Percentiles rank a stretch among this genome's conserved stretches.
Conservation (phyloP, 1,140 invertebrate species). For the Drosophila ambigua region DNA sequence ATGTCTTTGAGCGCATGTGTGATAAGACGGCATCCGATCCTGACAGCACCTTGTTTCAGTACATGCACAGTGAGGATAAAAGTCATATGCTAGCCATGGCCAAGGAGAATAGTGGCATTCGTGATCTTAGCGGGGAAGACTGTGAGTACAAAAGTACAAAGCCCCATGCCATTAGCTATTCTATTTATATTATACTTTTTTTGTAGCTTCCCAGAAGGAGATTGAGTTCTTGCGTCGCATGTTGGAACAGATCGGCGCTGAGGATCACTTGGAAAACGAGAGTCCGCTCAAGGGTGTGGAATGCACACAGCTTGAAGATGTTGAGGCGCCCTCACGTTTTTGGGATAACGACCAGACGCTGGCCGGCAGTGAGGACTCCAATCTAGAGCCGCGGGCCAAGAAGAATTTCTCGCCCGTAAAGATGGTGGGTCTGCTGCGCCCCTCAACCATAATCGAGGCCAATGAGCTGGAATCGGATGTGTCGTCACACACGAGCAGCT, state of each 20-base stretch:
- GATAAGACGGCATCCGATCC: constrained; percentile 79
- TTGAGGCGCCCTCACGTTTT: constrained; percentile 73
- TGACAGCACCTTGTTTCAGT: constrained; percentile 74
- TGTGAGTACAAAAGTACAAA: too few species aligned
- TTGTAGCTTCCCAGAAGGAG: constrained; percentile 39
- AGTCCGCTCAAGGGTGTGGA: constrained; percentile 66
- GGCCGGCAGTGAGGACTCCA: constrained; percentile 5
- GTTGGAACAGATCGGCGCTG: constrained; percentile 40
- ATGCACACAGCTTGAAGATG: constrained; percentile 74
- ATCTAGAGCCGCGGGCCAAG: constrained; percentile 7
- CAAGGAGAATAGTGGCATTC: constrained; percentile 50
- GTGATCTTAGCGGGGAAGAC: constrained; percentile 16
- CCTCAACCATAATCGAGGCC: constrained; percentile 78
- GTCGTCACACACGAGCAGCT: constrained; percentile 54
- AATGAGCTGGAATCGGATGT: constrained; percentile 55
- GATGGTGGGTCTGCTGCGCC: constrained; percentile 76
- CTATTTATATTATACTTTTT: too few species aligned
- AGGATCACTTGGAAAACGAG: constrained; percentile 54
- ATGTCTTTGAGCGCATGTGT: constrained; percentile 73
- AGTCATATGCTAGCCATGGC: constrained; percentile 56
- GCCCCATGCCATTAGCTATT: too few species aligned
- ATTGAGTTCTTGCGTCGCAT: constrained; percentile 57
- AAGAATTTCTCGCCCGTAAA: constrained; percentile 64
- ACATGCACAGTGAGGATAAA: constrained; percentile 64
- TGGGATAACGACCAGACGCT: constrained; percentile 65